Conservation (phyloP, 53 echinoderm and acorn worm species). For the Mesocentrotus franciscanus region DNA sequence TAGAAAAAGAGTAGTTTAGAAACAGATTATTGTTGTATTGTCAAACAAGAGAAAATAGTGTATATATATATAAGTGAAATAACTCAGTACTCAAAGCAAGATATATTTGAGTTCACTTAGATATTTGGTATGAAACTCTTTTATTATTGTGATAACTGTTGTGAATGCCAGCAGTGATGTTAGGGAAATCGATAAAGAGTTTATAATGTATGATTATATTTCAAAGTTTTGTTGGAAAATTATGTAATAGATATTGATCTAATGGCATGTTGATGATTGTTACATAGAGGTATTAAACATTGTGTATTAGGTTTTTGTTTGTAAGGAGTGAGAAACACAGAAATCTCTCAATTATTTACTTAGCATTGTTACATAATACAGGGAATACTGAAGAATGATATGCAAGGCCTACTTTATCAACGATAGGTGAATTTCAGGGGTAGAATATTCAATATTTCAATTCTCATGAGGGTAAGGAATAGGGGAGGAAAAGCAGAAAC, state of each 20-base stretch:
- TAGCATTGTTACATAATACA: not conserved
- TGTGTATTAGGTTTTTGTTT: not conserved
- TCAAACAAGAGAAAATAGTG: not conserved
- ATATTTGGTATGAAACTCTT: not conserved
- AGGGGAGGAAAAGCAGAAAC: not conserved
- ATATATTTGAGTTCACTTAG: not conserved
- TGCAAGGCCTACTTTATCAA: not conserved
- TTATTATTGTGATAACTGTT: not conserved
- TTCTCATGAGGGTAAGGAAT: not conserved
- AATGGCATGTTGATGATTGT: not conserved
- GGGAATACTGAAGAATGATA: not conserved
- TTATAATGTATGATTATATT: not conserved
- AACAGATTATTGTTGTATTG: not conserved
- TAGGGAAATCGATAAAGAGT: not conserved
- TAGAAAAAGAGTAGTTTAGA: not conserved
- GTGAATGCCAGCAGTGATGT: not conserved
- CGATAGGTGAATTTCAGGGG: not conserved
- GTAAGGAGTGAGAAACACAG: not conserved
- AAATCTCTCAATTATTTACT: not conserved
- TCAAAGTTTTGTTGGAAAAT: not conserved
- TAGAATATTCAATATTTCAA: not conserved
- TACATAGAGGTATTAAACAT: not conserved
- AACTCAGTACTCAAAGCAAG: constrained; percentile 31
- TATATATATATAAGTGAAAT: not conserved
- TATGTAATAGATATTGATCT: constrained; percentile 1